These are phyloP conservation scores for Oncorhynchus gorbuscha DNA, from an alignment of 2,113 vertebrate species.

Conservation along the genomic window DNA sequence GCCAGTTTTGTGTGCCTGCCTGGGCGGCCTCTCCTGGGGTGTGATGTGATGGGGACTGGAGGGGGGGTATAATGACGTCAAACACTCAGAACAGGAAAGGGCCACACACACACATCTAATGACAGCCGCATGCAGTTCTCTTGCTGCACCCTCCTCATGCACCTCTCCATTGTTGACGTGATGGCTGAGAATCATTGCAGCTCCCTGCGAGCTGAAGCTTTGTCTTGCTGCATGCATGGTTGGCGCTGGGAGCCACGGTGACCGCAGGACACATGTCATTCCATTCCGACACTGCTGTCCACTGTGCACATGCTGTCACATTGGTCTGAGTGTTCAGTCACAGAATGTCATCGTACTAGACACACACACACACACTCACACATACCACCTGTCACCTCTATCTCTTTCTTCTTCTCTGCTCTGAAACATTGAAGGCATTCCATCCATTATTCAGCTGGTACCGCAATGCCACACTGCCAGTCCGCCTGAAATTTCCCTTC, in stretches of 20 bases:
- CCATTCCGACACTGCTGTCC: neutral
- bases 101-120: neutral
- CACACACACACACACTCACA: neutral
- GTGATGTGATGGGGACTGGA: neutral
- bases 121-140: neutral
- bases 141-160: neutral
- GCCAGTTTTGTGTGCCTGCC: neutral
- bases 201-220: neutral
- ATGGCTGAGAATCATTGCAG: neutral
- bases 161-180: neutral
- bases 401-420: neutral
- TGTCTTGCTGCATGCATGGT: neutral
- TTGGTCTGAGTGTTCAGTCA: neutral
- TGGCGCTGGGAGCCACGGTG: neutral
- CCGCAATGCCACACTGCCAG: too few relatives aligned
- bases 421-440: slow-evolving; percentile 10
- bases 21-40: neutral
- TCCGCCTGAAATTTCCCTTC: too few relatives aligned
- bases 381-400: neutral
- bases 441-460: slow-evolving; percentile 17
- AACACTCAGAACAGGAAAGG: neutral
- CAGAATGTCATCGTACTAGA: neutral
- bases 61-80: neutral
- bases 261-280: neutral
- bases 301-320: neutral